phyloP scores from a whole-genome alignment of 2,113 vertebrate species.

The Neogobius melanostomus region DNA sequence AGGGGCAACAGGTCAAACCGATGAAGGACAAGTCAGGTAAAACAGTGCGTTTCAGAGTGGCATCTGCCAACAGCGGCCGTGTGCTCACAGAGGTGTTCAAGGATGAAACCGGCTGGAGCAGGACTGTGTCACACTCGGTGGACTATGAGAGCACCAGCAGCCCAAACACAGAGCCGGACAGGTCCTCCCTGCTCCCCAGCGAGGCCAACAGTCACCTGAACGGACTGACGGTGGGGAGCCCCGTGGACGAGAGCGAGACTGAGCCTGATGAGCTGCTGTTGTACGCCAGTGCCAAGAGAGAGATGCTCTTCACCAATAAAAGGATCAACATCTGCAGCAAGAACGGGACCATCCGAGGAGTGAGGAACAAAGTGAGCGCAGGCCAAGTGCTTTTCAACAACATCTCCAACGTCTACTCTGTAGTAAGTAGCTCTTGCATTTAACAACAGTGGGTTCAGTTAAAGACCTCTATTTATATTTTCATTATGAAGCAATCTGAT shows the following conservation, averaged over 20 bases:
- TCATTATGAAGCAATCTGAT: too few relatives aligned
- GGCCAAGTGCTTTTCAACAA: constrained; percentile 96
- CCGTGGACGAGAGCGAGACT: constrained; percentile 74
- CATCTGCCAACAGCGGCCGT: constrained; percentile 90
- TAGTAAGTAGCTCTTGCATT: constrained; percentile 79
- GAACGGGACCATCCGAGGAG: constrained; percentile 94
- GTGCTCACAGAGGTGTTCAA: constrained; percentile 92
- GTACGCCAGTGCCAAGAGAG: constrained; percentile 84
- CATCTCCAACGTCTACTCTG: constrained; percentile 87
- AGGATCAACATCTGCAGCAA: constrained; percentile 96
- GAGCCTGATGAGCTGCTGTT: constrained; percentile 87
- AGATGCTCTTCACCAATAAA: constrained; percentile 85
- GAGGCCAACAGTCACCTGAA: constrained; percentile 85
- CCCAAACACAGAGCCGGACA: constrained; percentile 78
- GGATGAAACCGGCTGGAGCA: constrained; percentile 72
- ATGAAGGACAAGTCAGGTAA: constrained; percentile 73
- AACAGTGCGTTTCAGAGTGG: constrained; percentile 91
- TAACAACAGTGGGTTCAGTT: too few relatives aligned
- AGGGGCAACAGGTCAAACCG: constrained; percentile 64
- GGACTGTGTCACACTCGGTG: constrained; percentile 73
- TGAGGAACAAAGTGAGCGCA: constrained; percentile 97
- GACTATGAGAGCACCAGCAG: constrained; percentile 84
- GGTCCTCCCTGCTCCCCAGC: constrained; percentile 61
- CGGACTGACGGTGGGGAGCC: constrained; percentile 66
- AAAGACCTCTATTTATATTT: too few relatives aligned